phyloP scores from a whole-genome alignment of 1,140 invertebrate genomes.

The Caenorhabditis briggsae region DNA sequence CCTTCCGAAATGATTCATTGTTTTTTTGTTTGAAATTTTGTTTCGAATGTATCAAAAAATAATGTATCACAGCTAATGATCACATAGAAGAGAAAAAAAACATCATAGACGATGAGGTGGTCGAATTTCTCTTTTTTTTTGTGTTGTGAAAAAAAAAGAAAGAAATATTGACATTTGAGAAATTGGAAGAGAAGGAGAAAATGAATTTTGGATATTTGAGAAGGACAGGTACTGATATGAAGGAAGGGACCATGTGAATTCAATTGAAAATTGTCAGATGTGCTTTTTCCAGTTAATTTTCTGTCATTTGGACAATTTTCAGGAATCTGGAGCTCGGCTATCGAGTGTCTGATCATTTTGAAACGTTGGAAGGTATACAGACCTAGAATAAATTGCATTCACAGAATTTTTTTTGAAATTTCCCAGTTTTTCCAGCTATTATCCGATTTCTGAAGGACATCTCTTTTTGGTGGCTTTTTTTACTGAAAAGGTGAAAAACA shows the following conservation, averaged over 20 bases:
- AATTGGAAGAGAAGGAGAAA: neutral
- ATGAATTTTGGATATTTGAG: constrained; percentile 5
- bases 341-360: too few relatives aligned
- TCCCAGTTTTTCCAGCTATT: too few relatives aligned
- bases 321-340: too few relatives aligned
- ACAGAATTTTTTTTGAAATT: too few relatives aligned
- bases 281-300: too few relatives aligned
- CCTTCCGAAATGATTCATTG: neutral
- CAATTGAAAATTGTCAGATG: too few relatives aligned
- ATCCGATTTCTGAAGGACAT: too few relatives aligned
- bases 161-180: constrained; percentile 46
- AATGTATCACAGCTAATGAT: neutral
- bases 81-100: neutral
- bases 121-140: constrained; percentile 25
- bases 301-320: too few relatives aligned
- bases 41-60: neutral
- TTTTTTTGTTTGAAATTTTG: neutral
- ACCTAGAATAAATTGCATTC: too few relatives aligned
- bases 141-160: neutral
- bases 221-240: neutral
- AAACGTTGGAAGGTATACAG: too few relatives aligned
- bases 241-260: neutral
- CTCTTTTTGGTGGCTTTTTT: too few relatives aligned
- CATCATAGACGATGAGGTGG: constrained; percentile 4
- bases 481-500: too few relatives aligned